Percentiles rank a stretch among this genome's conserved stretches.
These are phyloP conservation scores for Aphelenchoides fujianensis DNA, from an alignment of 1,140 invertebrate species.

Conservation along the genomic window DNA sequence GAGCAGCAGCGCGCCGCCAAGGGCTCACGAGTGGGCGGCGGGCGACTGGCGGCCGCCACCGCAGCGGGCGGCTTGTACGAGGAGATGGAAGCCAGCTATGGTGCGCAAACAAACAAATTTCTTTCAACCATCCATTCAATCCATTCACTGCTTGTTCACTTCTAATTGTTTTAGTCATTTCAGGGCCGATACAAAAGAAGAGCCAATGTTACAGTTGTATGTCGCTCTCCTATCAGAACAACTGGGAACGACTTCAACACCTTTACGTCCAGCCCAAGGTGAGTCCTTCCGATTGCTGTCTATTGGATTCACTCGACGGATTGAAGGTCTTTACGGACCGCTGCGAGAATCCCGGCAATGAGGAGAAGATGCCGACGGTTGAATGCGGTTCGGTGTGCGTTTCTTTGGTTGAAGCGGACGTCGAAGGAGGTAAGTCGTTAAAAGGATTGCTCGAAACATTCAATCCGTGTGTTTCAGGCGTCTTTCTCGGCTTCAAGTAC, in stretches of 20 bases:
- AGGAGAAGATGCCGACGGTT: conserved; percentile 55
- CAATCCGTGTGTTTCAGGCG: conserved; percentile 44
- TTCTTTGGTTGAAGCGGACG: conserved; percentile 51
- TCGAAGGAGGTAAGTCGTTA: conserved; percentile 56
- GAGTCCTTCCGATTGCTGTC: too few relatives aligned
- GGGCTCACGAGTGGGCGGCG: neutral
- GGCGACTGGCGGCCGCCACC: neutral
- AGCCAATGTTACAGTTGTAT: conserved; percentile 60
- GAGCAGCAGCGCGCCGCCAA: neutral
- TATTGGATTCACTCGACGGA: too few relatives aligned
- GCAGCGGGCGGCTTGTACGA: too few relatives aligned
- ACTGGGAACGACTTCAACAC: conserved; percentile 50
- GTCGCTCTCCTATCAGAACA: conserved; percentile 56
- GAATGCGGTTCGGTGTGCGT: conserved; percentile 54
- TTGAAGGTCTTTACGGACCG: conserved; percentile 55
- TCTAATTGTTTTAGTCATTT: conserved; percentile 26
- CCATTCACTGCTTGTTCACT: too few relatives aligned
- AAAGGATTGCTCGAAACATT: conserved; percentile 5
- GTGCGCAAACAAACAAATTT: neutral
- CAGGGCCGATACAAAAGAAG: conserved; percentile 46
- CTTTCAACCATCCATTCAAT: conserved; percentile 1
- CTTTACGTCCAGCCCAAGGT: conserved; percentile 57
- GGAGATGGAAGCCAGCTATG: neutral
- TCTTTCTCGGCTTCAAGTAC: conserved; percentile 61
- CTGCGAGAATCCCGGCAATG: conserved; percentile 47